Percentiles rank a stretch among this genome's conserved stretches.
These are phyloP conservation scores for Drosophila anomelani DNA, from an alignment of 2,888 invertebrate species.

Conservation along the genomic window DNA sequence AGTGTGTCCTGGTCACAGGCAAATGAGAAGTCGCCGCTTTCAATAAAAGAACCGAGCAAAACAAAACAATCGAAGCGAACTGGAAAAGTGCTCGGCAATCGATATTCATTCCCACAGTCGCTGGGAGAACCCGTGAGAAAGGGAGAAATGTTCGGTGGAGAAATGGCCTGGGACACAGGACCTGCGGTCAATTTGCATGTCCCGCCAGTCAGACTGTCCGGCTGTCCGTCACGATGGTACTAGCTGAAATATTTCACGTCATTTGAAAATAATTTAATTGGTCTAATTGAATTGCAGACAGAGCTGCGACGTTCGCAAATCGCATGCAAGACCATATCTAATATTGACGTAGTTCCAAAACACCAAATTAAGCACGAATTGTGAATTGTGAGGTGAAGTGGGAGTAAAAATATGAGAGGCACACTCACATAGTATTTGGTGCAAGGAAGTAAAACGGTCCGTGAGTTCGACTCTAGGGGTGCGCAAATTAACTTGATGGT, in stretches of 20 bases:
- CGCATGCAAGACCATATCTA: conserved; percentile 41
- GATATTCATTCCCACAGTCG: conserved; percentile 27
- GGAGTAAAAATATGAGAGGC: conserved; percentile 5
- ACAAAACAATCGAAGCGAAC: conserved; percentile 30
- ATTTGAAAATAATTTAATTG: conserved; percentile 67
- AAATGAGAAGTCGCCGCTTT: conserved; percentile 24
- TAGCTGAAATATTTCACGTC: conserved; percentile 24
- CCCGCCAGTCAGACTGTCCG: conserved; percentile 8
- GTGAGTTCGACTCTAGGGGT: background rate
- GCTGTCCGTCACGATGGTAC: conserved; percentile 16
- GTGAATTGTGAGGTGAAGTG: background rate
- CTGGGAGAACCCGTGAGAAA: background rate
- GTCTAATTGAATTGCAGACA: conserved; percentile 62
- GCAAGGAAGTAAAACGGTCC: background rate
- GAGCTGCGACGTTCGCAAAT: conserved; percentile 24
- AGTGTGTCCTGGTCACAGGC: conserved; percentile 17
- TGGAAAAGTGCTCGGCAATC: conserved; percentile 35
- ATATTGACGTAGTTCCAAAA: conserved; percentile 45
- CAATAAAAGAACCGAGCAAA: conserved; percentile 37
- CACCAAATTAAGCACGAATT: conserved; percentile 16
- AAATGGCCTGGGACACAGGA: conserved; percentile 2
- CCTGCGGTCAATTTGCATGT: conserved; percentile 58
- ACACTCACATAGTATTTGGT: background rate
- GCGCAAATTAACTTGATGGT: conserved; percentile 38
- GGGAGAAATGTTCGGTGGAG: background rate